Base-by-base conservation (phyloP, 2,113 vertebrate species). In the Natator depressus region DNA sequence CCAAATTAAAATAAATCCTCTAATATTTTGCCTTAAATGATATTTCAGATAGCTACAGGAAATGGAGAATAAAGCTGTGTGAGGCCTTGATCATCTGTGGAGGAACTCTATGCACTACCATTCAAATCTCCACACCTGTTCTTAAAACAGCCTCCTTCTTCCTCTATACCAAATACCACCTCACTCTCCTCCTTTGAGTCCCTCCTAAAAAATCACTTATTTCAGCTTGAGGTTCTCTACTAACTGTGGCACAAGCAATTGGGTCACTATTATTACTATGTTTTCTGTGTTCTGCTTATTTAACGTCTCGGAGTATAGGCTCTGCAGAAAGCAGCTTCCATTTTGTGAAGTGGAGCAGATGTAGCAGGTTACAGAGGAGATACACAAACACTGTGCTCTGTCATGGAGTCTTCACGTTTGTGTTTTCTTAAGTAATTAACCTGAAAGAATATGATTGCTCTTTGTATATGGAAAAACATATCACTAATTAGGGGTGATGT, bases 401-500 rank as follows among this genome's bases (percentile, higher is more conserved):
- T 75, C 38, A 5, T 42, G 17, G n/a, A 75, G 20, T 27, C 2
- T 13, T 78, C 47, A 78, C 2, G 4, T 78, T 46, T 78, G 75
- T 78, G 42, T 42, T 76, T 46, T 76, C 69, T 24, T 25, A 27
- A 25, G 46, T 76, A 76, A 42, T 76, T 76, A 76, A 22, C 12
- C 72, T 42, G 38, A 46, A 46, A 46, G 22, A 20, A 54, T 0
- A 0, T 19, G 54, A 69, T n/a, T 69, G 35, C 35, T n/a, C 35
- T 69, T 35, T 1, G 81, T 31, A 1, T 0, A 16, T 2, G 47
- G 27, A 50, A 51, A 25, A 76, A 25, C 59, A 5, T 5, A 42
- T 49, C 16, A 46, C 59, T 65, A 27, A 88, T 49, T 59, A 31
- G 19, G 3, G 6, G 1, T 11, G 0, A 1, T 76, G 72, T 10